Evolutionary conservation across 2,113 vertebrate genomes (phyloP), one percentile per base, ranked within the genome.

Genomic region (Sylvietta virens): DNA sequence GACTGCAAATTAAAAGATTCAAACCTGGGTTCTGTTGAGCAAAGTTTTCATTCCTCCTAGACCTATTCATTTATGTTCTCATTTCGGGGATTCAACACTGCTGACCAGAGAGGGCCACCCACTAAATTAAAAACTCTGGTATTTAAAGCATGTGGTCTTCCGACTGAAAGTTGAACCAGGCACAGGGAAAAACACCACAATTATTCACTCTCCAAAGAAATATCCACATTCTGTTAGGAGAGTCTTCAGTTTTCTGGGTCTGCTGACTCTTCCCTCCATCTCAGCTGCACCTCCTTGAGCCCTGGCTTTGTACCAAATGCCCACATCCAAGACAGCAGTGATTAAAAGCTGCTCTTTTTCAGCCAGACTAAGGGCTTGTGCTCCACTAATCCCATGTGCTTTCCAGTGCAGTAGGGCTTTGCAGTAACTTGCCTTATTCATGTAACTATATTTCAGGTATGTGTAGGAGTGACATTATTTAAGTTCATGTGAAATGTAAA

Each of bases 401-500:
- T 91, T 20, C 61, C 48, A 60, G 9, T 40, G 47, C 42, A 47
- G 40, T 1, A 76, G 54, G 61, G 53, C 1, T 40, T 67, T 80
- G 72, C n/a, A 1, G 0, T 39, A 69, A 69, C 77, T 91, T 81
- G 56, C 69, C 78, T 54, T 79, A 20, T 45, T 88, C 74, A 27
- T 57, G 7, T 81, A 86, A 54, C 54, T 81, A 2, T 53, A 70
- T 88, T 90, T 61, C 74, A 95, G 53, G n/a, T 73, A 21, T 60
- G 73, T 81, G 62, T 90, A 94, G 85, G 84, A 92, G 72, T 86
- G 69, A 92, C 28, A 56, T 78, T 92, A 87, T 83, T 97, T 95
- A 88, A 96, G 90, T 93, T 96, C 95, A 92, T 57, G 72, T 69
- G 67, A 97, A 97, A 97, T 92, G 90, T 95, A 97, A 98, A 95